Evolutionary conservation across 2,797 vertebrate species (phyloP).

Genomic region (Siniperca scherzeri): DNA sequence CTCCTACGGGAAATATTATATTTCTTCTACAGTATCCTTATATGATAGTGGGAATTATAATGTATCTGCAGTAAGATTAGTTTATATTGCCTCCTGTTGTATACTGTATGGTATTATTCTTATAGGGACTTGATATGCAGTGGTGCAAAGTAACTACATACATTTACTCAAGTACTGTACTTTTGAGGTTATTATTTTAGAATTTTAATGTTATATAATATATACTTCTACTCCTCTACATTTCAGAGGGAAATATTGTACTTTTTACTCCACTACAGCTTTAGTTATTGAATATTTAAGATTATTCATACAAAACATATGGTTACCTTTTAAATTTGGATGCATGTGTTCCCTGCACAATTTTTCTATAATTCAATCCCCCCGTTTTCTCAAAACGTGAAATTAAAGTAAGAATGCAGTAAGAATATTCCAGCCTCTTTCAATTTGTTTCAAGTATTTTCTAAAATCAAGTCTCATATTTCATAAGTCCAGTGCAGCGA

Average conservation of each 20-base stretch:
- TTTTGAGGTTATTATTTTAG: background rate
- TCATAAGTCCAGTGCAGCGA: background rate
- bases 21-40: background rate
- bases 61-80: background rate
- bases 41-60: background rate
- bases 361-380: too few species aligned
- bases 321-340: background rate
- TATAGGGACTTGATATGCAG: background rate
- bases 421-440: too few species aligned
- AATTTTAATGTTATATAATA: background rate
- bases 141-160: background rate
- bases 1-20: background rate
- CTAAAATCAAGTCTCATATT: background rate
- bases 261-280: too few species aligned
- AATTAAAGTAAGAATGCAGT: background rate
- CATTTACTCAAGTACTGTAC: background rate
- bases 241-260: background rate
- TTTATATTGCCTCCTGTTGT: background rate
- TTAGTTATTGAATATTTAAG: background rate
- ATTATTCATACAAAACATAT: background rate
- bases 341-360: background rate
- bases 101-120: background rate
- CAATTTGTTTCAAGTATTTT: background rate
- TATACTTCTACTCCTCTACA: background rate
- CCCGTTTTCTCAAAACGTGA: background rate